These are phyloP conservation scores for Pantala flavescens DNA, from an alignment of 1,140 invertebrate species.

Conservation along the genomic window DNA sequence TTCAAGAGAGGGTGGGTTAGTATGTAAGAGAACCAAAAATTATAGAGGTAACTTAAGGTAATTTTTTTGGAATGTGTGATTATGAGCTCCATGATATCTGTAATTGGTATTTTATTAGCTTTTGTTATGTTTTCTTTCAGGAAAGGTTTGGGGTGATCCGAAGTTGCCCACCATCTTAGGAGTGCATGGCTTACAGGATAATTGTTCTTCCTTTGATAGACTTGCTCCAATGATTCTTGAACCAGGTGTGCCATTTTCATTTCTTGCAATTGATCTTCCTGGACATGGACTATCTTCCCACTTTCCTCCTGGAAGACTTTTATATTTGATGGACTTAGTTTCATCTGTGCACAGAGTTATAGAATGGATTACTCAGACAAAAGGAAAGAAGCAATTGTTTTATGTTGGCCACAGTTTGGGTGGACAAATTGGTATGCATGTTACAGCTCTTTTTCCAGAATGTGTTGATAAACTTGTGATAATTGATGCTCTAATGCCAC, in stretches of 20 bases:
- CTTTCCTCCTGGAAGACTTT: conserved; percentile 39
- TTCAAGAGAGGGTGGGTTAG: too few relatives aligned
- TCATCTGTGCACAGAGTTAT: not conserved
- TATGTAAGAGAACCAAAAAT: too few relatives aligned
- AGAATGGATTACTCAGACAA: not conserved
- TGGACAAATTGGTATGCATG: not conserved
- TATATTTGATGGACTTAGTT: conserved; percentile 33
- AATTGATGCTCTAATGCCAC: not conserved
- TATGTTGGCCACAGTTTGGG: not conserved
- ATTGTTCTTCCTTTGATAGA: conserved; percentile 52
- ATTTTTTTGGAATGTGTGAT: too few relatives aligned
- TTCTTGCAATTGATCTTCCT: conserved; percentile 54
- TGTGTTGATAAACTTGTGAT: not conserved
- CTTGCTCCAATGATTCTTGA: conserved; percentile 47
- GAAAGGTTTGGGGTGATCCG: conserved; percentile 50
- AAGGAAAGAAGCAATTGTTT: not conserved
- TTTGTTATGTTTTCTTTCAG: conserved; percentile 28
- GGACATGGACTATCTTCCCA: conserved; percentile 57
- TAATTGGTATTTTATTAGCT: too few relatives aligned
- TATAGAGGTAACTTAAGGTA: too few relatives aligned
- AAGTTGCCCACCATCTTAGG: conserved; percentile 41
- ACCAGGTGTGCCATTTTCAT: conserved; percentile 38
- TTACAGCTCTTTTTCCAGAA: not conserved
- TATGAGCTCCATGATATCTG: too few relatives aligned
- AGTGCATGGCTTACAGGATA: conserved; percentile 53